Evolutionary conservation across 1,140 invertebrate genomes (phyloP).

Genomic region (Monochamus saltuarius): DNA sequence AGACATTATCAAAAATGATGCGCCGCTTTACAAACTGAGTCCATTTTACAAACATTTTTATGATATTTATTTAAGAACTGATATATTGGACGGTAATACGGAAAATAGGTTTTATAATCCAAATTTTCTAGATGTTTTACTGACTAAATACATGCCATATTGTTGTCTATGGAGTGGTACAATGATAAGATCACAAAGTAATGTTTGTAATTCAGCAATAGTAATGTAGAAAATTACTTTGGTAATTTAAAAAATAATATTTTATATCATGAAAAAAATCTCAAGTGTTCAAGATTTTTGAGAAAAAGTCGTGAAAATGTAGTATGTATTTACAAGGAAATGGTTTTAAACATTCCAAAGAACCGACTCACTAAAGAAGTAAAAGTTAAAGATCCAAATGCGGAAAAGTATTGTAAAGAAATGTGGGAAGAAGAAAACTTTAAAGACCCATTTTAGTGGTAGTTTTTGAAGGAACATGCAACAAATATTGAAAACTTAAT

Average conservation of each 20-base stretch:
- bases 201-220: not conserved
- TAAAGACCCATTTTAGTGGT: not conserved
- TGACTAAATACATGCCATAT: slow-evolving; percentile 18
- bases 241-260: slow-evolving; percentile 13
- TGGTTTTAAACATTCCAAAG: not conserved
- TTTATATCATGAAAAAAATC: slow-evolving; percentile 3
- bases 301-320: slow-evolving; percentile 18
- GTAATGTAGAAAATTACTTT: slow-evolving; percentile 19
- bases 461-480: not conserved
- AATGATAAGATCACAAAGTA: slow-evolving; percentile 3
- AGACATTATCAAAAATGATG: not conserved
- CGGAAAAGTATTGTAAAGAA: not conserved
- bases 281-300: slow-evolving; percentile 20
- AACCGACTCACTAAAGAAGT: not conserved
- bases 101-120: slow-evolving; percentile 1
- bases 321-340: not conserved
- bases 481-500: too few relatives aligned
- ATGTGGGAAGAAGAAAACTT: not conserved
- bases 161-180: slow-evolving; percentile 10
- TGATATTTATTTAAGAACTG: not conserved
- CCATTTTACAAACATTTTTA: slow-evolving; percentile 7
- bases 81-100: not conserved
- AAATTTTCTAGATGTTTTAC: not conserved
- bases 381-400: not conserved
- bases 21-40: not conserved